phyloP scores from a whole-genome alignment of 2,888 invertebrate species.

The Thecophora atra region DNA sequence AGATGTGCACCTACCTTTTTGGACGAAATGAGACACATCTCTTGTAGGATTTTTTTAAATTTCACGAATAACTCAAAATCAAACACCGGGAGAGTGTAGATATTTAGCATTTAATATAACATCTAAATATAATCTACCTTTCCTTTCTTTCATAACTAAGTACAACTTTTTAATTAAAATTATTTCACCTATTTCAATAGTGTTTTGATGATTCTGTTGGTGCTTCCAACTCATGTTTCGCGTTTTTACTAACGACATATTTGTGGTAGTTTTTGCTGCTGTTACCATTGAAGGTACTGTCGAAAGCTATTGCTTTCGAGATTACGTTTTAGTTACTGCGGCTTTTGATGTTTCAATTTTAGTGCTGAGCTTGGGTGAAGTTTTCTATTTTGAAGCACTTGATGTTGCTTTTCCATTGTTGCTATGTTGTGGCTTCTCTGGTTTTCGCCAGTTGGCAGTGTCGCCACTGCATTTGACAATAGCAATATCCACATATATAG shows the following conservation, averaged over 20 bases:
- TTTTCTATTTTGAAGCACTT: background rate
- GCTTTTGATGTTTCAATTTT: background rate
- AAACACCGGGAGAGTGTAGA: too few species aligned
- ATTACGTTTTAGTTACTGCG: background rate
- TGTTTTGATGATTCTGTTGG: too few species aligned
- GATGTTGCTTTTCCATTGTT: background rate
- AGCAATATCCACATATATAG: constrained; percentile 9
- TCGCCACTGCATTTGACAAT: constrained; percentile 18
- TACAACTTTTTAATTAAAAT: too few species aligned
- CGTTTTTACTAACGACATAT: background rate
- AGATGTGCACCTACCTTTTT: too few species aligned
- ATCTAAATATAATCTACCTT: too few species aligned
- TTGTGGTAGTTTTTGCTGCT: constrained; percentile 14
- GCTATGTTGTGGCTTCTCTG: constrained; percentile 23
- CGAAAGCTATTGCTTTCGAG: too few species aligned
- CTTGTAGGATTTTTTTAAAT: too few species aligned
- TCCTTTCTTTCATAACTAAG: too few species aligned
- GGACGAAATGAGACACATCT: too few species aligned
- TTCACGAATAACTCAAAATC: too few species aligned
- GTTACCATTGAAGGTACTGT: constrained; percentile 24
- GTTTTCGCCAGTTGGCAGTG: constrained; percentile 27
- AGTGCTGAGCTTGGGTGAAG: background rate
- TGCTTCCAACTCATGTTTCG: background rate
- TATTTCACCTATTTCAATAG: too few species aligned
- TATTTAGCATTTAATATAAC: too few species aligned